Base-by-base conservation (phyloP, 2,888 invertebrate genomes). In the Diploptera punctata region DNA sequence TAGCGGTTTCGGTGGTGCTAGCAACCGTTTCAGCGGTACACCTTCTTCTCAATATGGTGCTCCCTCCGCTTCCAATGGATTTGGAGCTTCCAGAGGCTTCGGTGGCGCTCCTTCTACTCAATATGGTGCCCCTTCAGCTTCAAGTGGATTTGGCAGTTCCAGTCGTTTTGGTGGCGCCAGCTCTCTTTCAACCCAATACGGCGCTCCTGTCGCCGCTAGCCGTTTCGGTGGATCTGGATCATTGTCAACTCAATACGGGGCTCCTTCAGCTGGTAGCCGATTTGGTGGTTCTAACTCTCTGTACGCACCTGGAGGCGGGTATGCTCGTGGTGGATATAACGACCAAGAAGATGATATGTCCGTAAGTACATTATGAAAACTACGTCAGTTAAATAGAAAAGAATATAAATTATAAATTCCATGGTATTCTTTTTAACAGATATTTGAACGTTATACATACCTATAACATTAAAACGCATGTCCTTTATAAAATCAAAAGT, bases 21-120 rank as follows among this genome's bases (percentile, higher is more conserved):
- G 33, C 31, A 69, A 43, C 38, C 13, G 57, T 18, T 33, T 44
- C 18, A 43, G 29, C 16, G 60, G 68, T 19, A 57, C 72, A 31
- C 76, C 75, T 16, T 77, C 77, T 26, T 74, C 74, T 60, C 70
- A 73, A 38, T 76, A 76, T 61, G 77, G 76, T 9, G 73, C 76
- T 18, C 74, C 72, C 7, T 2, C 29, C 1, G 33, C 67, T 13
- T 13, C 21, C 19, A 16, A n/a, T 16, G n/a, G 68, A 10, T 38
- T n/a, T 13, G 54, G 67, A 78, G 78, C 7, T 10, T 62, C 52
- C 47, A 24, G 57, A 3, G 19, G 70, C 2, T 47, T 47, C 5
- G 31, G 49, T 9, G 52, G 21, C 10, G 60, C 26, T 21, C 29
- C 29, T 1, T 73, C 69, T 7, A 43, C 31, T 19, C 54, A 69